phyloP scores from a whole-genome alignment of 2,888 invertebrate genomes.

The Tetanocera ferruginea region DNA sequence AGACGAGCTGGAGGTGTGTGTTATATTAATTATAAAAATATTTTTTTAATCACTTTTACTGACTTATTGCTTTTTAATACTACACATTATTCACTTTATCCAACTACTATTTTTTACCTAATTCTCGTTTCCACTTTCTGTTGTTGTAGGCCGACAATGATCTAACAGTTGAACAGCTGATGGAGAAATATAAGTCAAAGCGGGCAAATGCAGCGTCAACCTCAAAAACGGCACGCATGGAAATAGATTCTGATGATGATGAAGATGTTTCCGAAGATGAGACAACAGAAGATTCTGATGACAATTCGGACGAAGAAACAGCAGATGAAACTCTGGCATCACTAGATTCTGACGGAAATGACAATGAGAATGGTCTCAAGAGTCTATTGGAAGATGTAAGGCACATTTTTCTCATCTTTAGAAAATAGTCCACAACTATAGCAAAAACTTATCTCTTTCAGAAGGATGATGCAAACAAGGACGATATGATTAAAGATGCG shows the following conservation, averaged over 20 bases:
- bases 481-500: slow-evolving; percentile 89
- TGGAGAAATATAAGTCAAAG: slow-evolving; percentile 76
- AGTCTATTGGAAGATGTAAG: slow-evolving; percentile 73
- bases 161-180: slow-evolving; percentile 84
- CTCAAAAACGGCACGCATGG: slow-evolving; percentile 65
- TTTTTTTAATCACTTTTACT: not conserved
- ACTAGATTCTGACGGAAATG: slow-evolving; percentile 59
- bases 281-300: slow-evolving; percentile 49
- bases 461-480: slow-evolving; percentile 67
- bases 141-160: slow-evolving; percentile 81
- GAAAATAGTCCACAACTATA: no score
- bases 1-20: slow-evolving; percentile 77
- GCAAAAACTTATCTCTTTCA: slow-evolving; percentile 23
- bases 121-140: no score
- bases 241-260: slow-evolving; percentile 69
- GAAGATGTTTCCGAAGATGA: slow-evolving; percentile 62
- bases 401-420: slow-evolving; percentile 43
- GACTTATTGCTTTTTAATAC: no score
- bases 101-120: no score
- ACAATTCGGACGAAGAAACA: slow-evolving; percentile 47
- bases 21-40: not conserved
- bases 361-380: slow-evolving; percentile 73
- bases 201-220: slow-evolving; percentile 32
- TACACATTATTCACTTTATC: no score
- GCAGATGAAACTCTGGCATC: slow-evolving; percentile 65